Evolutionary conservation across 2,797 vertebrate species (phyloP).

Genomic region (Sebastes wilsoni): DNA sequence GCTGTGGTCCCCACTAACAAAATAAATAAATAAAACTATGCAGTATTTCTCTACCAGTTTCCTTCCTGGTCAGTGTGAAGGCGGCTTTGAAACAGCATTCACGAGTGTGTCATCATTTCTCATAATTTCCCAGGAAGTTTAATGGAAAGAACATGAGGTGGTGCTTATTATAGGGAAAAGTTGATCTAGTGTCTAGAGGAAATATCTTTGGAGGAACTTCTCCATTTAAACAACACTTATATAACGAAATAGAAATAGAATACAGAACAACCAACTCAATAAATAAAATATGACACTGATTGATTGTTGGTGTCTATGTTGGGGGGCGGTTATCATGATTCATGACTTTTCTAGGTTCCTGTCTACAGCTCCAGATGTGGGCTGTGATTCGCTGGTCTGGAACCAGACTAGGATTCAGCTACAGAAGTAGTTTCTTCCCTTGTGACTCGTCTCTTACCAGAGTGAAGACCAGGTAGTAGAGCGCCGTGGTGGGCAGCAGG

Average conservation of each 20-base stretch:
- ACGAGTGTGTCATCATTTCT: neutral
- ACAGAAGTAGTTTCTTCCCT: too few relatives aligned
- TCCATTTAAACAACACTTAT: neutral
- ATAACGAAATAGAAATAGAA: neutral
- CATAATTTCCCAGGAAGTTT: neutral
- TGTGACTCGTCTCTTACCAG: slow-evolving; percentile 85
- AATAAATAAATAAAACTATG: neutral
- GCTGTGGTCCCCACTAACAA: neutral
- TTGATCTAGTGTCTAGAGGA: neutral
- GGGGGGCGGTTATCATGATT: neutral
- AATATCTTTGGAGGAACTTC: neutral
- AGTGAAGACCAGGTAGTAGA: slow-evolving; percentile 98
- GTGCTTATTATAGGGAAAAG: neutral
- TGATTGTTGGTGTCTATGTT: neutral
- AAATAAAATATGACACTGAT: neutral
- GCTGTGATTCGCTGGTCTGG: too few relatives aligned
- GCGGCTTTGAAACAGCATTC: neutral
- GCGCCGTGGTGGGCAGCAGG: slow-evolving; percentile 93
- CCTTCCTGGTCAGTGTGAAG: neutral
- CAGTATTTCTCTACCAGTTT: neutral
- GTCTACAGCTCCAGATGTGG: neutral
- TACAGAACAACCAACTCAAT: neutral
- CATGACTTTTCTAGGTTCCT: neutral
- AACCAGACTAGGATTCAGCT: neutral
- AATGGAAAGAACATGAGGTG: neutral